Conservation (phyloP, 2,888 invertebrate species). For the Drosophila fulvimacula region DNA sequence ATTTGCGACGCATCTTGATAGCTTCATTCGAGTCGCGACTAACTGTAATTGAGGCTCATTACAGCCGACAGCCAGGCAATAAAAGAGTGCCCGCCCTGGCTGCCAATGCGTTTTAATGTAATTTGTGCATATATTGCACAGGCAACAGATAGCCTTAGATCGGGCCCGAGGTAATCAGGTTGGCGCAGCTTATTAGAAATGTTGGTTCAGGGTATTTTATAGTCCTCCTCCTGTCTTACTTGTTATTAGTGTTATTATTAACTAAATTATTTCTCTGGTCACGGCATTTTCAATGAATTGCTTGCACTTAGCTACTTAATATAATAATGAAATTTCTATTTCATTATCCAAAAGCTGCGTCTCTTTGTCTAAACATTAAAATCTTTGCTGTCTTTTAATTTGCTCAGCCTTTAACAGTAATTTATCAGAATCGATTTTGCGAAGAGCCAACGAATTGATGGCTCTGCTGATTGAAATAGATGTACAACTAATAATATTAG, state of each 20-base stretch:
- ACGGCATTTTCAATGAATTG: neutral
- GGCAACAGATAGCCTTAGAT: conserved; percentile 9
- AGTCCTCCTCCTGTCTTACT: neutral
- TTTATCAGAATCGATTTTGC: conserved; percentile 36
- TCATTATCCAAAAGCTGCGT: neutral
- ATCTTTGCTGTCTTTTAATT: neutral
- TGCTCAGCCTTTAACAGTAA: conserved; percentile 7
- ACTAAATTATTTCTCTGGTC: neutral
- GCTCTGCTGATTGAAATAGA: conserved; percentile 53
- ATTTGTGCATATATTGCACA: conserved; percentile 21
- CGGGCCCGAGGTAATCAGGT: conserved; percentile 17
- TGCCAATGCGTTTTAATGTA: conserved; percentile 17
- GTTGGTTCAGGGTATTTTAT: neutral
- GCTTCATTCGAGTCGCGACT: conserved; percentile 21
- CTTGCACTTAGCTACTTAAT: neutral
- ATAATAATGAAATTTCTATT: neutral
- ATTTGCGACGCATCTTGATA: conserved; percentile 2
- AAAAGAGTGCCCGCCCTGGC: conserved; percentile 12
- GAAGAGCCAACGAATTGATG: conserved; percentile 28
- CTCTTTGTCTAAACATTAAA: too few relatives aligned
- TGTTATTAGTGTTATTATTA: neutral
- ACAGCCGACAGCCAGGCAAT: conserved; percentile 21
- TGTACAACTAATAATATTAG: conserved; percentile 33
- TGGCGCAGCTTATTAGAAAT: conserved; percentile 21
- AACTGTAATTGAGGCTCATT: conserved; percentile 43